Base-by-base conservation (phyloP, 1,140 invertebrate genomes). In the Diprion similis region DNA sequence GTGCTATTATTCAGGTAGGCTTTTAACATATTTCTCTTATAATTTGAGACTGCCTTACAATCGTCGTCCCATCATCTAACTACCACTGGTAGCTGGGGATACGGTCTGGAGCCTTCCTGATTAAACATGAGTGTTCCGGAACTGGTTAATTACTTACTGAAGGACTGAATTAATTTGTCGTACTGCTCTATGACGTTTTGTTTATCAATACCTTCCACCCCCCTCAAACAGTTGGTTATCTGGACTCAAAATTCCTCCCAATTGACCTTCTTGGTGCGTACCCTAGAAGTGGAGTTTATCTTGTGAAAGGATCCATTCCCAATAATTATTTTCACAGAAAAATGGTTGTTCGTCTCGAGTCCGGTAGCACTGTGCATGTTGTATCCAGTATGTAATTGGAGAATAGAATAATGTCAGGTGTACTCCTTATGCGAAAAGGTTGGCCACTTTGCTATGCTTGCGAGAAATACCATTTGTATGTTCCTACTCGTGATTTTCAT, bases 21-120 rank as follows among this genome's bases (percentile, higher is more conserved):
- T 68, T 68, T 73, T 2, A 67, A 59, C 11, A 7, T 10, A 1
- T 24, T 37, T n/a, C 68, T 73, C 10, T 66, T 17, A 1, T 8
- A 18, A 10, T 66, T 18, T 1, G 67, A 37, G 15, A 13, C 10
- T 7, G 15, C 46, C 10, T 37, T 18, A 51, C 72, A 73, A 3
- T 73, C 48, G 8, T 68, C 66, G 24, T 73, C 66, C 72, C 66
- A 73, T 47, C 66, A 67, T 2, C 15, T 8, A 8, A 51, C 15
- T 15, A 15, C 9, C 9, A 51, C 48, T 51, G 48, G 15, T 10
- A 51, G 48, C 48, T 51, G 48, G 48, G 48, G 48, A 17, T 8
- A 15, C 9, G 6, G 11, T 59, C 51, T 13, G 11, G n/a, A 17
- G 8, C 51, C 51, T 59, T 59, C 51, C n/a, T 59, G 11, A 17